Evolutionary conservation across 2,113 vertebrate genomes (phyloP).

Genomic region (Paracanthobrama guichenoti): DNA sequence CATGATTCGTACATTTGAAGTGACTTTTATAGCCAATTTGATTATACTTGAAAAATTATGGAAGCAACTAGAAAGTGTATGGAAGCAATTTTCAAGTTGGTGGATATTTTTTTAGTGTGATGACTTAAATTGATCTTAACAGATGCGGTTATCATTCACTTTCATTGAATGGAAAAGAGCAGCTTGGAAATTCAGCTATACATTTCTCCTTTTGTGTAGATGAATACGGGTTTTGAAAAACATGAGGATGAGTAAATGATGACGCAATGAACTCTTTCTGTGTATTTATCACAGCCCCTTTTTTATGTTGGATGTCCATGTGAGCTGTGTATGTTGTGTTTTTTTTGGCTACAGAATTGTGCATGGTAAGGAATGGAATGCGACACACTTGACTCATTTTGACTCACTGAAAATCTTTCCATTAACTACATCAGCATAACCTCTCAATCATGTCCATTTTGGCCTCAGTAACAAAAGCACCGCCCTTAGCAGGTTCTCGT

Average conservation of each 20-base stretch:
- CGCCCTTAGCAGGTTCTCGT: not conserved
- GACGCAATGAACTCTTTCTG: not conserved
- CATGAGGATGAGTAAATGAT: not conserved
- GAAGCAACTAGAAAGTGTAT: no score
- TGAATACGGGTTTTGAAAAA: not conserved
- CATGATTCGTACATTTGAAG: no score
- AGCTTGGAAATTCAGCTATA: not conserved
- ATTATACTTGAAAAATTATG: no score
- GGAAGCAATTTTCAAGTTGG: no score
- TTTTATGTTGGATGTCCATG: not conserved
- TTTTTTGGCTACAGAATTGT: not conserved
- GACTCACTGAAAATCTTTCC: not conserved
- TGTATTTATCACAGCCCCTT: not conserved
- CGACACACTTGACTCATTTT: not conserved
- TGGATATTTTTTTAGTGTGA: no score
- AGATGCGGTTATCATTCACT: not conserved
- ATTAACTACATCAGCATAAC: not conserved
- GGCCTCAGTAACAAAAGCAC: not conserved
- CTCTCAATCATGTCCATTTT: constrained; percentile 1
- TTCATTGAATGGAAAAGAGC: not conserved
- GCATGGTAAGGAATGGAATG: not conserved
- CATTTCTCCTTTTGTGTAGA: not conserved
- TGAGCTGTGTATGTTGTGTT: not conserved
- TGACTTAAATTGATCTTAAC: not conserved
- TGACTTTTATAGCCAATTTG: no score